Evolutionary conservation across 2,888 invertebrate species (phyloP).

Genomic region (Spilosoma lubricipeda): DNA sequence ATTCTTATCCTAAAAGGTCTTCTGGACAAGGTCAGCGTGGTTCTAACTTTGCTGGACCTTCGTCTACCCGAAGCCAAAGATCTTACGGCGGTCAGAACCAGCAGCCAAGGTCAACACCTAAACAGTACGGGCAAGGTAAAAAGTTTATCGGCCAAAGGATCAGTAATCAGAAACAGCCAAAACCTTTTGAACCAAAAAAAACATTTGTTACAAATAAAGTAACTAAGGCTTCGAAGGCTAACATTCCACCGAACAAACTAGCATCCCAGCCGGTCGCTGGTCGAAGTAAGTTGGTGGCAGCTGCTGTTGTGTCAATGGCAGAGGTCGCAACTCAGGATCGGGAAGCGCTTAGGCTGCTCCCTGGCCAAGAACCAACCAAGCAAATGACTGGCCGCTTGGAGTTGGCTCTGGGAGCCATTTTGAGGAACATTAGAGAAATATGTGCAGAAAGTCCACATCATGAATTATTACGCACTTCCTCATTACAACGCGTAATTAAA

Average conservation of each 20-base stretch:
- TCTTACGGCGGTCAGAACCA: slow-evolving; percentile 19
- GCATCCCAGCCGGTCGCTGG: slow-evolving; percentile 43
- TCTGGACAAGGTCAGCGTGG: slow-evolving; percentile 34
- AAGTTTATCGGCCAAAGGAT: slow-evolving; percentile 44
- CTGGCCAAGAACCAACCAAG: slow-evolving; percentile 58
- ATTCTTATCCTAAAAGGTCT: slow-evolving; percentile 57
- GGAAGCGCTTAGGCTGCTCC: slow-evolving; percentile 47
- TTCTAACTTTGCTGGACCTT: slow-evolving; percentile 25
- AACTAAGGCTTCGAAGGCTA: slow-evolving; percentile 51
- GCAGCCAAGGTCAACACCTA: slow-evolving; percentile 27
- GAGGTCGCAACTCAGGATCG: slow-evolving; percentile 17
- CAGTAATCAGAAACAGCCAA: slow-evolving; percentile 31
- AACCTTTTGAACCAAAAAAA: slow-evolving; percentile 47
- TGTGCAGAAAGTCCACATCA: slow-evolving; percentile 32
- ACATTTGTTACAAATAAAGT: slow-evolving; percentile 60
- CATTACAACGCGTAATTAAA: slow-evolving; percentile 63
- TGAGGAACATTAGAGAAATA: slow-evolving; percentile 63
- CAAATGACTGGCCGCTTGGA: slow-evolving; percentile 73
- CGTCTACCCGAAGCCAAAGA: slow-evolving; percentile 31
- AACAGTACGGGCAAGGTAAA: slow-evolving; percentile 41
- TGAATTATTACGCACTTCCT: slow-evolving; percentile 32
- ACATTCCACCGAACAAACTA: slow-evolving; percentile 50
- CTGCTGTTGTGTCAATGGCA: slow-evolving; percentile 31
- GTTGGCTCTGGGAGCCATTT: slow-evolving; percentile 68
- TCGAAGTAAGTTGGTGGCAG: slow-evolving; percentile 49